These are phyloP conservation scores for Pollimyrus isidori DNA, from an alignment of 2,113 vertebrate species.

Conservation along the genomic window DNA sequence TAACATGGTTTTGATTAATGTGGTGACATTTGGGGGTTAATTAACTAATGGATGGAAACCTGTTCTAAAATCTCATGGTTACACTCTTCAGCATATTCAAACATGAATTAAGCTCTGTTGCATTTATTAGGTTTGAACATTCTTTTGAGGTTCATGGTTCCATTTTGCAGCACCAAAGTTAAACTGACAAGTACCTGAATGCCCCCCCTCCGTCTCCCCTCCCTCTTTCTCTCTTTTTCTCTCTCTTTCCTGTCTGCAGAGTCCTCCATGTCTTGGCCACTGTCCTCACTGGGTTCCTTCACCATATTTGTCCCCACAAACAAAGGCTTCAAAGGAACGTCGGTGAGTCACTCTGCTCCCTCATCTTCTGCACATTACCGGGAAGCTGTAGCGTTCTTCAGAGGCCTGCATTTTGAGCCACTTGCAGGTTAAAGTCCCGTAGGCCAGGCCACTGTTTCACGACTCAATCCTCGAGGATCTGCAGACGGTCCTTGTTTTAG, in stretches of 20 bases:
- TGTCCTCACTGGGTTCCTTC: constrained; percentile 77
- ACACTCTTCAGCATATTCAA: background rate
- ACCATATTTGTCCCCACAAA: constrained; percentile 78
- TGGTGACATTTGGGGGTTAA: background rate
- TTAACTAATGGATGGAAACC: background rate
- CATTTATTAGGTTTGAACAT: background rate
- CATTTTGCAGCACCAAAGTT: background rate
- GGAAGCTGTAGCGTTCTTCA: background rate
- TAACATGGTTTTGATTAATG: background rate
- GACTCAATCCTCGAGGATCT: background rate
- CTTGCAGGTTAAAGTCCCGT: background rate
- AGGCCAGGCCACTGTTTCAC: background rate
- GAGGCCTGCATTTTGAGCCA: background rate
- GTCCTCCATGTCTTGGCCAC: constrained; percentile 66
- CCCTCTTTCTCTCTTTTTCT: background rate
- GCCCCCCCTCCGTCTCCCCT: background rate
- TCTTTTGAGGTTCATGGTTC: background rate
- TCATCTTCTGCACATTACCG: background rate
- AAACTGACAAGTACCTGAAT: background rate
- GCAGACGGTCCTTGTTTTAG: background rate
- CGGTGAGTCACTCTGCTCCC: constrained; percentile 38
- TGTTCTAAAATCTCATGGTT: background rate
- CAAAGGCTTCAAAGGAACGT: constrained; percentile 62
- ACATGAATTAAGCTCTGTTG: background rate
- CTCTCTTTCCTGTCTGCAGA: constrained; percentile 46